Conservation (phyloP, 2,797 vertebrate species). For the Peromyscus eremicus region DNA sequence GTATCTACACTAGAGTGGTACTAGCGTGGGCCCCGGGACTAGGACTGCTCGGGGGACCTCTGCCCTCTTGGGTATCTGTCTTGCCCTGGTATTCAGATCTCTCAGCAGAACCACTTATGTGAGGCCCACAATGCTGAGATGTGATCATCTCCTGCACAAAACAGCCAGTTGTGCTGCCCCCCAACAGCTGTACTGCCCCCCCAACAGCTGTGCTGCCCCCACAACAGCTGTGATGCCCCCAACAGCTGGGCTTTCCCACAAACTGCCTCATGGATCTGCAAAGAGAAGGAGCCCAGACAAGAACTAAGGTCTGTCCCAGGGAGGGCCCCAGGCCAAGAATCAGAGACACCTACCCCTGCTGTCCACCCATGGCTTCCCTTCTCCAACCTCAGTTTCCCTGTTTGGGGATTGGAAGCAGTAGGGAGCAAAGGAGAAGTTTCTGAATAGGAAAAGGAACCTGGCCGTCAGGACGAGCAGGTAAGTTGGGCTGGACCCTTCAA, state of each 20-base stretch:
- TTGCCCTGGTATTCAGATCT: no score
- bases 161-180: not conserved
- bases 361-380: accelerated
- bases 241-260: not conserved
- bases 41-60: not conserved
- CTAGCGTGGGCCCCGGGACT: no score
- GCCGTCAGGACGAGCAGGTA: no score
- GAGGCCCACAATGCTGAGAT: not conserved
- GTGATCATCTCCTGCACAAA: accelerated
- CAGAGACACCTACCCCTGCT: no score
- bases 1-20: not conserved
- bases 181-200: not conserved
- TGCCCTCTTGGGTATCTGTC: not conserved
- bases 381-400: not conserved
- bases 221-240: not conserved
- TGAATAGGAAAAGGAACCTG: not conserved
- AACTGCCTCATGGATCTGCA: not conserved
- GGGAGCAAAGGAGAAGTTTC: not conserved
- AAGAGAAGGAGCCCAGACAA: accelerated
- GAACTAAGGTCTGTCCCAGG: not conserved
- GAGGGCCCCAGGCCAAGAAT: not conserved
- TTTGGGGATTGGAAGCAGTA: no score
- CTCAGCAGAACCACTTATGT: no score
- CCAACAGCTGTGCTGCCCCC: not conserved
- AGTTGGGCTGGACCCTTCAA: not conserved